Percentiles rank a stretch among this genome's conserved stretches.
Conservation (phyloP, 2,113 vertebrate genomes). For the Pampusana beccarii region DNA sequence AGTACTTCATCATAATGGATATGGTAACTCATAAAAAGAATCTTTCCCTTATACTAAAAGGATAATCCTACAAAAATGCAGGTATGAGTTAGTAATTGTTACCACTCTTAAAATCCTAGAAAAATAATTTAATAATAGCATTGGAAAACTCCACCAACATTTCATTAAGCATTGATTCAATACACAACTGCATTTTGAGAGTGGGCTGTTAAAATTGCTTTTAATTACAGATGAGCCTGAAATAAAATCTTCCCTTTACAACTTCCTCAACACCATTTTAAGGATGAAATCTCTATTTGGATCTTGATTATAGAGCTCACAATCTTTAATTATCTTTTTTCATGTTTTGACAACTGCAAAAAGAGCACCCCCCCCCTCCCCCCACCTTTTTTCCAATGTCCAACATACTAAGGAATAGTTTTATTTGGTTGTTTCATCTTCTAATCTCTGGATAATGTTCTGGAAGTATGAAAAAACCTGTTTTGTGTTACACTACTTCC, state of each 20-base stretch:
- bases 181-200: neutral
- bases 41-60: neutral
- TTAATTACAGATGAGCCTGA: neutral
- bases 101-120: neutral
- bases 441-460: neutral
- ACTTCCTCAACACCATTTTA: neutral
- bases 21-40: neutral
- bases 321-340: slow-evolving; percentile 16
- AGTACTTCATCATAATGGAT: neutral
- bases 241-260: neutral
- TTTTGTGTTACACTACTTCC: neutral
- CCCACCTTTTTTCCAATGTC: neutral
- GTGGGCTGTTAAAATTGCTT: neutral
- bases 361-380: neutral
- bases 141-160: neutral
- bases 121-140: slow-evolving; percentile 19
- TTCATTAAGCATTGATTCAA: slow-evolving; percentile 17
- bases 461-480: neutral
- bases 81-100: neutral
- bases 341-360: neutral
- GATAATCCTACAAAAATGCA: neutral
- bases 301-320: neutral
- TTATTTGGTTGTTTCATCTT: slow-evolving; percentile 3
- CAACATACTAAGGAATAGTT: neutral
- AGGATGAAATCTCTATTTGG: neutral